Conservation (phyloP, 2,797 vertebrate species). For the Morus bassanus region DNA sequence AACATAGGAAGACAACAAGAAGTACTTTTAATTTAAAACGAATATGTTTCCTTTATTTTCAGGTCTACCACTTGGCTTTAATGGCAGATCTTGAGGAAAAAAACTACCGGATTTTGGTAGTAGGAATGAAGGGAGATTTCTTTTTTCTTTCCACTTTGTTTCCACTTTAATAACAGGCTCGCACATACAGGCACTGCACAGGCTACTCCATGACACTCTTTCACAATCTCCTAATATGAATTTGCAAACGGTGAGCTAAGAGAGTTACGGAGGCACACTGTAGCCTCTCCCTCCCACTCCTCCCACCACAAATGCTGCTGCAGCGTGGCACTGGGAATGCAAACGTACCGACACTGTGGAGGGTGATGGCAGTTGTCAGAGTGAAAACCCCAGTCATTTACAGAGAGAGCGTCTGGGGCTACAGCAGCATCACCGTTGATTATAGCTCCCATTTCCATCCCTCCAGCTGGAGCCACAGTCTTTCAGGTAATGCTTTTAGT, state of each 20-base stretch:
- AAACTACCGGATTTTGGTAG: not conserved
- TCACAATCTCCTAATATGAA: not conserved
- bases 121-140: not conserved
- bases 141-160: not conserved
- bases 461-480: not conserved
- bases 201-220: not conserved
- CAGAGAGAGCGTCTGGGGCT: not conserved
- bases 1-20: not conserved
- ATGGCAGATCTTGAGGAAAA: not conserved
- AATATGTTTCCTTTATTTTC: not conserved
- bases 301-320: not conserved
- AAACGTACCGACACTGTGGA: fast-evolving
- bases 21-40: not conserved
- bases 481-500: not conserved
- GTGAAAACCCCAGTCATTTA: not conserved
- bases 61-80: not conserved
- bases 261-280: not conserved
- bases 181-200: not conserved
- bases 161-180: not conserved
- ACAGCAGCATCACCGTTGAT: not conserved
- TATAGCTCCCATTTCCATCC: not conserved
- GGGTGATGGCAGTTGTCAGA: not conserved
- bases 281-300: not conserved
- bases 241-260: not conserved
- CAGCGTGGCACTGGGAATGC: not conserved